These are phyloP conservation scores for Rhadina sibilatrix DNA, from an alignment of 2,113 vertebrate species.

Conservation along the genomic window DNA sequence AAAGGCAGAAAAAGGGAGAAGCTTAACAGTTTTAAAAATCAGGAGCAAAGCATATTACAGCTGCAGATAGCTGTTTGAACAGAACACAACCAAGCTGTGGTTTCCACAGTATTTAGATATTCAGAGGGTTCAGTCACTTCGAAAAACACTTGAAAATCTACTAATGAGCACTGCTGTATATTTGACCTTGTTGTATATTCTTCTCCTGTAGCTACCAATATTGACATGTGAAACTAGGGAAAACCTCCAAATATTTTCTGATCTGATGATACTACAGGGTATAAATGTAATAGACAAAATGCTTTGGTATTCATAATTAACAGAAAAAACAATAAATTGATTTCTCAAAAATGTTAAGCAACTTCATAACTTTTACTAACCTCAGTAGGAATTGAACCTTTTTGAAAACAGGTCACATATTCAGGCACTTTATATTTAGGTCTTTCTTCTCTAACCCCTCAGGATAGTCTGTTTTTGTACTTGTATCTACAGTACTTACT, in stretches of 20 bases:
- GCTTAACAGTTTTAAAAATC: not conserved
- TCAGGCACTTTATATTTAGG: not conserved
- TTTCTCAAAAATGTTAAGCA: not conserved
- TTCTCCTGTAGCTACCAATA: not conserved
- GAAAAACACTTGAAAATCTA: not conserved
- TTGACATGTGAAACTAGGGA: not conserved
- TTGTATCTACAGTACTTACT: not conserved
- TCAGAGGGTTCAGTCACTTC: not conserved
- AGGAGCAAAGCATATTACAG: not conserved
- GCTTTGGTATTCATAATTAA: not conserved
- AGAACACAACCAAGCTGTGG: not conserved
- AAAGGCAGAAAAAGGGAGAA: not conserved
- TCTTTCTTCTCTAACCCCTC: not conserved
- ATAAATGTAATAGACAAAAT: not conserved
- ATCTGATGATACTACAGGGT: not conserved
- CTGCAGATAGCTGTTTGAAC: not conserved
- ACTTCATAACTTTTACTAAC: not conserved
- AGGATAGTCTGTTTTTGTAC: not conserved
- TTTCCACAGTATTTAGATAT: not conserved
- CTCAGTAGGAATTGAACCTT: not conserved
- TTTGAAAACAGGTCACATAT: not conserved
- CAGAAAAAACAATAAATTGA: not conserved
- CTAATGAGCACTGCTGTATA: not conserved
- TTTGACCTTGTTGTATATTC: not conserved
- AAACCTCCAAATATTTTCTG: not conserved